Evolutionary conservation across 1,140 invertebrate genomes (phyloP).

Genomic region (Triops cancriformis): DNA sequence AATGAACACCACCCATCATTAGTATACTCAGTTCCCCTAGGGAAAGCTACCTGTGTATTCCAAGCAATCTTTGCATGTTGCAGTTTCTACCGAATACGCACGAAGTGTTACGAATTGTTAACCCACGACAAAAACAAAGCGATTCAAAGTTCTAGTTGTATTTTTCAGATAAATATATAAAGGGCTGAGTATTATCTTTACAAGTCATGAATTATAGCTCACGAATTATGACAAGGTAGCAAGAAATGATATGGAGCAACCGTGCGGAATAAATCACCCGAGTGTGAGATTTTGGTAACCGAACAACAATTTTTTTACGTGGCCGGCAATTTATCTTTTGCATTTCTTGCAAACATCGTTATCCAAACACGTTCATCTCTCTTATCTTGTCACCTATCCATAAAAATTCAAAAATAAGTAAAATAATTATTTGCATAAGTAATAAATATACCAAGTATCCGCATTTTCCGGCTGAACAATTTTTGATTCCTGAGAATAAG

Average conservation of each 20-base stretch:
- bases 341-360: neutral
- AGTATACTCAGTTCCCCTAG: neutral
- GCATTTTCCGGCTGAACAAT: slow-evolving; percentile 26
- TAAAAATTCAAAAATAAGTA: neutral
- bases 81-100: too few species aligned
- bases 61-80: too few species aligned
- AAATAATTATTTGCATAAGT: neutral
- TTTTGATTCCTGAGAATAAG: slow-evolving; percentile 25
- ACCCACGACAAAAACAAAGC: too few species aligned
- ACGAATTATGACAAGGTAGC: neutral
- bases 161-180: neutral
- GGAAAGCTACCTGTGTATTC: too few species aligned
- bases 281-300: neutral
- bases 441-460: slow-evolving; percentile 22
- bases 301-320: neutral
- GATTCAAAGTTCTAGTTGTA: neutral
- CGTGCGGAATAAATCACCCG: neutral
- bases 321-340: neutral
- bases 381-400: slow-evolving; percentile 21
- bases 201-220: neutral
- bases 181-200: neutral
- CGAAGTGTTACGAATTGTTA: too few species aligned
- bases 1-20: neutral
- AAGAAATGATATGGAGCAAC: neutral
- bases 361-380: slow-evolving; percentile 27